Conservation (phyloP, 2,888 invertebrate genomes). For the Congeria kusceri region DNA sequence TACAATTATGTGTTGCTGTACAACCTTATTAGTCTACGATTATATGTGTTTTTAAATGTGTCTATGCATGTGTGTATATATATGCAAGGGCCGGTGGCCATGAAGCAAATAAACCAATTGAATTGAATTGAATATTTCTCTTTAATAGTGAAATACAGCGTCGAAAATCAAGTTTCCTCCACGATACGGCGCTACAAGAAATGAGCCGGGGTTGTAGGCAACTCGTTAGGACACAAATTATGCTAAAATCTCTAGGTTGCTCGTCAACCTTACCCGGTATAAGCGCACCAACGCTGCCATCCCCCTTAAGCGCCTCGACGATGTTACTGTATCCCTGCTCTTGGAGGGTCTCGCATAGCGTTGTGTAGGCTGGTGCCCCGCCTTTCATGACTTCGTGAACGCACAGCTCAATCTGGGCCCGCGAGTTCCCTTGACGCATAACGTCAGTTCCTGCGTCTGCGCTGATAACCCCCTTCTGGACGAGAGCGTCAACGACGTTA, state of each 20-base stretch:
- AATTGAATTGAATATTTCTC: neutral
- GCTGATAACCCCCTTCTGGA: slow-evolving; percentile 64
- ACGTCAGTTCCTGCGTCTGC: slow-evolving; percentile 67
- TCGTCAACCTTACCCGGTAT: slow-evolving; percentile 32
- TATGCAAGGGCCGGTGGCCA: too few relatives aligned
- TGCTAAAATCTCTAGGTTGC: too few relatives aligned
- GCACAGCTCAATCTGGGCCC: slow-evolving; percentile 67
- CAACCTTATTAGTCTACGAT: too few relatives aligned
- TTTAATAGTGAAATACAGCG: neutral
- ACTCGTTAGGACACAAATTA: too few relatives aligned
- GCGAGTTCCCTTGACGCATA: slow-evolving; percentile 61
- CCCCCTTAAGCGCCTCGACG: slow-evolving; percentile 62
- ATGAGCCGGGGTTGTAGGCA: too few relatives aligned
- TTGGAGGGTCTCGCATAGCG: slow-evolving; percentile 67
- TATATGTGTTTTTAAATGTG: too few relatives aligned
- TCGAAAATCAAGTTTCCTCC: neutral
- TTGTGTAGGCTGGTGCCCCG: slow-evolving; percentile 58
- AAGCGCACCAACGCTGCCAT: slow-evolving; percentile 50
- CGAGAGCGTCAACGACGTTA: slow-evolving; percentile 66
- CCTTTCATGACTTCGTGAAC: slow-evolving; percentile 67
- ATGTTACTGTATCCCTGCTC: slow-evolving; percentile 71
- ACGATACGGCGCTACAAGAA: too few relatives aligned
- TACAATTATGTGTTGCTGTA: too few relatives aligned
- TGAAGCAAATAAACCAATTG: too few relatives aligned
- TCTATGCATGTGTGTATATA: too few relatives aligned